Evolutionary conservation across 1,140 invertebrate genomes (phyloP), one percentile per base, ranked within the genome.

Genomic region (Capitella teleta): DNA sequence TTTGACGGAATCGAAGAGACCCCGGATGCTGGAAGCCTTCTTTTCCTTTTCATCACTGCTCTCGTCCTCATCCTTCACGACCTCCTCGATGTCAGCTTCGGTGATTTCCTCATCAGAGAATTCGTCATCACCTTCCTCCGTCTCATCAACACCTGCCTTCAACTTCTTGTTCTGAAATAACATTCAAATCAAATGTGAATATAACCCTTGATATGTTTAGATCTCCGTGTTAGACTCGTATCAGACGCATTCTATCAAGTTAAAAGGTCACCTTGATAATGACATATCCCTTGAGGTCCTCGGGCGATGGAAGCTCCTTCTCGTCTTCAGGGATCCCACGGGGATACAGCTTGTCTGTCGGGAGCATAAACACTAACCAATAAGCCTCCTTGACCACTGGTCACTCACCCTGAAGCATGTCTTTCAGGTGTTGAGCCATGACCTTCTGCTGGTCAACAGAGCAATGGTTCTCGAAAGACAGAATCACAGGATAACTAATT

Each of bases 401-500:
- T 40, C 38, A 40, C 38, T 21, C 37, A 53, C 52, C 40, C 42
- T 41, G 38, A 23, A 53, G 32, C 66, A 63, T 64, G 78, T 87
- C 85, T 76, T 78, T 71, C 70, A 98, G 85, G 3, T 83, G 81
- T 50, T 78, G 77, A 0, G 94, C 94, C 95, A 98, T 98, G 66
- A 89, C 87, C 45, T 91, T 77, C 69, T 98, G 95, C 63, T 98
- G 94, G 5, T 86, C 83, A 42, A 97, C 70, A 0, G 87, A 86
- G 68, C 94, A 98, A 67, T 98, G 96, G 66, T 98, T 94, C 76
- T 99, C 95, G 49, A 99, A 94, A 0, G 93, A 97, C 16, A 98
- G 70, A 58, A 98, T 96, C 0, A 98, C 81, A n/a, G 95, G 95
- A 76, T 87, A 96, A 21, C 82, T 83, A 36, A 74, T 63, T 1